Evolutionary conservation across 1,140 invertebrate species (phyloP), one percentile per base, ranked within the genome.

Genomic region (Matsumurasca onukii): DNA sequence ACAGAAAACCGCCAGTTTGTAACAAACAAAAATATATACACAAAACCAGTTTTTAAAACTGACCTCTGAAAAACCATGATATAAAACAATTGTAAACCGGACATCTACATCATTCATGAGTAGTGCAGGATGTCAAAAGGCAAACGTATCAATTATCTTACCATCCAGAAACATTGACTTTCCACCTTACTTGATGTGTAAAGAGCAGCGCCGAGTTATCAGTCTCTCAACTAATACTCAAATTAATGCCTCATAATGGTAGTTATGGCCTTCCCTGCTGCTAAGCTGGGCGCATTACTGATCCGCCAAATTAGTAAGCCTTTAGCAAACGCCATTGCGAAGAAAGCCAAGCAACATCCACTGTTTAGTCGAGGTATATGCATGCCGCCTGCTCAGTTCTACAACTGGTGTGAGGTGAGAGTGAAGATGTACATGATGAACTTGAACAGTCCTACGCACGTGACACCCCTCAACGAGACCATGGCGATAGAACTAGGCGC

Each of bases 231-330:
- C n/a, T n/a, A n/a, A n/a, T n/a, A n/a, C n/a, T n/a, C n/a, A n/a
- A n/a, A n/a, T n/a, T n/a, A n/a, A n/a, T n/a, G n/a, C n/a, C n/a
- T 55, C 9, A 80, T 72, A 75, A 91, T 91, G 89, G 88, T 88
- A 72, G 85, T 90, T 22, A 89, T 88, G 69, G 91, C 91, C 39
- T 95, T 95, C 84, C 93, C 93, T 39, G 88, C 89, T n/a, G 87
- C 91, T 34, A 97, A 97, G 86, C 83, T 98, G 75, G 93, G 88
- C 29, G 89, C 91, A 72, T 82, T 98, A 71, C 85, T 94, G 70
- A 76, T 95, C 31, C 95, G 93, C 82, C 95, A 98, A 84, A 86
- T 97, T 48, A 94, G 93, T 76, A 98, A 98, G 85, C 95, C 95
- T 2, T 86, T 98, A 67, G 93, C 95, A 51, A 95, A 94, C 82